Conservation (phyloP, 2,113 vertebrate species). For the Butorides virescens region DNA sequence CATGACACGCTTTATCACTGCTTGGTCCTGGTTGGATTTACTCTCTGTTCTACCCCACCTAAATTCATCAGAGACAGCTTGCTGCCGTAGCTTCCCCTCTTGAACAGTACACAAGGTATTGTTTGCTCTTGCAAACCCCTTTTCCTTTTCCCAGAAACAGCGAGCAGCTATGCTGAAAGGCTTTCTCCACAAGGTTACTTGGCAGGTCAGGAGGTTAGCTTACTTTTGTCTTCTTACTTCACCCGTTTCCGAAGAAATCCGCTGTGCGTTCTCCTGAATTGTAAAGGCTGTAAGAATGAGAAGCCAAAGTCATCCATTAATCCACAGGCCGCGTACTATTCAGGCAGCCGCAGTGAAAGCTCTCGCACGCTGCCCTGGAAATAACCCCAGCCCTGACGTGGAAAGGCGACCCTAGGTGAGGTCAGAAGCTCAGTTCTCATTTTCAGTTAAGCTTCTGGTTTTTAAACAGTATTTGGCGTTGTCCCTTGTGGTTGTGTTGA, state of each 20-base stretch:
- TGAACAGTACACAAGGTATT: not conserved
- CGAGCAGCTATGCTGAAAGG: not conserved
- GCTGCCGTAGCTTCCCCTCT: not conserved
- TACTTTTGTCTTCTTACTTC: slow-evolving; percentile 15
- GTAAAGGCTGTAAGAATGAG: slow-evolving; percentile 17
- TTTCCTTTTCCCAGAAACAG: not conserved
- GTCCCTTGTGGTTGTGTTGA: not conserved
- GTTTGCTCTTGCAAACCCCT: not conserved
- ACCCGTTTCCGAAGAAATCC: not conserved
- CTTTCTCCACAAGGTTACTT: not conserved
- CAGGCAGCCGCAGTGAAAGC: slow-evolving; percentile 40
- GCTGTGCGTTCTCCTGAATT: not conserved
- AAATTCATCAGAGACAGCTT: not conserved
- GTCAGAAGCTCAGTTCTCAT: slow-evolving; percentile 25
- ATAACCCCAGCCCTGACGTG: slow-evolving; percentile 11
- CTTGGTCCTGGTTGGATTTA: not conserved
- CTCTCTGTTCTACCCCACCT: not conserved
- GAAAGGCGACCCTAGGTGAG: not conserved
- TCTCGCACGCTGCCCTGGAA: slow-evolving; percentile 37
- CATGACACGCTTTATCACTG: fast-evolving
- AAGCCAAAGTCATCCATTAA: slow-evolving; percentile 34
- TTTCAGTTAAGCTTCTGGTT: slow-evolving; percentile 28
- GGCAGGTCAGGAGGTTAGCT: slow-evolving; percentile 39
- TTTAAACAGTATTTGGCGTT: not conserved
- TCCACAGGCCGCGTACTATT: not conserved